phyloP scores from a whole-genome alignment of 2,888 invertebrate species.

The Rosalia funebris region DNA sequence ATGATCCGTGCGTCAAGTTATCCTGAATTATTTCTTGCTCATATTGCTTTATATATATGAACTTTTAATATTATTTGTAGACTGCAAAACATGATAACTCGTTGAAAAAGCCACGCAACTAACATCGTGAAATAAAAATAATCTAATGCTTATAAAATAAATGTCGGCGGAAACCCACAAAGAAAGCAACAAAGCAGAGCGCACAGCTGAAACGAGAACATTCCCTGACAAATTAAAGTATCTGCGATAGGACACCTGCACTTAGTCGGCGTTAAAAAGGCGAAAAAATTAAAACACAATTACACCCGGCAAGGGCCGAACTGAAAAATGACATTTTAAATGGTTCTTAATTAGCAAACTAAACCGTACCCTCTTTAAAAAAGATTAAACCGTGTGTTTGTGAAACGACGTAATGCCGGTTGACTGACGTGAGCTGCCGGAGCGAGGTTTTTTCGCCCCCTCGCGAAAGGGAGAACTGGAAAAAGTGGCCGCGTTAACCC shows the following conservation, averaged over 20 bases:
- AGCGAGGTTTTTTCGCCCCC: constrained; percentile 20
- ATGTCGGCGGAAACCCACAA: background rate
- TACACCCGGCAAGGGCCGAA: constrained; percentile 50
- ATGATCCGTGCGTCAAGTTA: too few relatives aligned
- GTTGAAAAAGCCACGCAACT: too few relatives aligned
- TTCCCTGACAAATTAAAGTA: constrained; percentile 20
- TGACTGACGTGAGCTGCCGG: constrained; percentile 61
- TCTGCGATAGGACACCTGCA: constrained; percentile 25
- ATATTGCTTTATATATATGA: too few relatives aligned
- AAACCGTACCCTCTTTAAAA: constrained; percentile 65
- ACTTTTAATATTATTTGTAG: too few relatives aligned
- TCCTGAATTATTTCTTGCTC: too few relatives aligned
- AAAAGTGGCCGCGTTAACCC: constrained; percentile 56
- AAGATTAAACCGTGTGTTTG: constrained; percentile 65
- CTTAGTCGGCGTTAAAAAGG: constrained; percentile 44
- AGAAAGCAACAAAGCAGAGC: constrained; percentile 1
- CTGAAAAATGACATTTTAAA: constrained; percentile 65
- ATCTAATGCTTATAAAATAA: too few relatives aligned
- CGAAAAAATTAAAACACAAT: constrained; percentile 52
- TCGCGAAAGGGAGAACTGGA: constrained; percentile 43
- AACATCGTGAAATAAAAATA: too few relatives aligned
- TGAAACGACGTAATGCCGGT: constrained; percentile 63
- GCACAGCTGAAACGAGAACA: constrained; percentile 3
- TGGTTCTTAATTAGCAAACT: constrained; percentile 65
- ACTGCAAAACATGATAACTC: too few relatives aligned